Base-by-base conservation (phyloP, 2,888 invertebrate genomes). In the Thymelicus sylvestris region DNA sequence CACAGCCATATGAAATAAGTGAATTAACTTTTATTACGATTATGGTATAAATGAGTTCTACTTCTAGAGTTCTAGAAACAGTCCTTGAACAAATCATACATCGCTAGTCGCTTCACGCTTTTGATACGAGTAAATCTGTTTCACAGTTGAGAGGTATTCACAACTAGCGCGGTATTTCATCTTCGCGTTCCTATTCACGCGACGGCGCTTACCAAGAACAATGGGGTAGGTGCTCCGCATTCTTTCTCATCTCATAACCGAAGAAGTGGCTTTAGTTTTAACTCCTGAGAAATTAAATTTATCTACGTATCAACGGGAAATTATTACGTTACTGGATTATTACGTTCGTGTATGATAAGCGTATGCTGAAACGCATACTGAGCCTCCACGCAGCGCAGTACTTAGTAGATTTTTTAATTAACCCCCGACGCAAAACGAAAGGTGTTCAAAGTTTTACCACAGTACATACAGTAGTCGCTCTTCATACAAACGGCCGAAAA, bases 131-230 rank as follows among this genome's bases (percentile, higher is more conserved):
- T 7, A 41, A n/a, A 38, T 24, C 64, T 0, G 19, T 6, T 62
- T 31, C 39, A 38, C 66, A 66, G 55, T 60, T 10, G 59, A 47
- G 61, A 50, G 50, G 67, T 61, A 67, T 67, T 67, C 67, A 61
- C 60, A 67, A 67, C 67, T 62, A 67, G 67, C 24, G 63, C 57
- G 63, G 63, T 69, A 69, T 69, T 69, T 68, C 68, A 68, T 68
- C 68, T 68, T 64, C 47, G 63, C 69, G 69, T 63, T 69, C 63
- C 69, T 64, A 69, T 69, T 69, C 69, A 64, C 69, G 63, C 69
- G 62, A 57, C 31, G 65, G 55, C 52, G 68, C 44, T 68, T 68
- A 63, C 47, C 31, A 15, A 57, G 24, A 69, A 69, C 69, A 69
- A 69, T 69, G 39, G 62, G 55, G 52, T 65, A 68, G 63, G 52